Evolutionary conservation across 2,888 invertebrate species (phyloP), one percentile per base, ranked within the genome.

Genomic region (Hirtodrosophila duncani): DNA sequence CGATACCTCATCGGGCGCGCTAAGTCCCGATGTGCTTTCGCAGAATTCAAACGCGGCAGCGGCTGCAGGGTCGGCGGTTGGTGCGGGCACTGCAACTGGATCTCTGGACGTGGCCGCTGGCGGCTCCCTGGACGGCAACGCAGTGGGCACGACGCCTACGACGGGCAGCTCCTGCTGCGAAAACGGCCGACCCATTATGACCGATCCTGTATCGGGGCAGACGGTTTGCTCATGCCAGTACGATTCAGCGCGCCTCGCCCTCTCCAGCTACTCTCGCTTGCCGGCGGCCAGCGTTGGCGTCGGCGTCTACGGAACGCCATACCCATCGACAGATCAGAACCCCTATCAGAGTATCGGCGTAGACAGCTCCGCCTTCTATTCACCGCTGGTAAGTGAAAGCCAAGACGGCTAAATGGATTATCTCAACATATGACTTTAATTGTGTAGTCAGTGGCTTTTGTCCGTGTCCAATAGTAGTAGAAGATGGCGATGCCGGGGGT

Each of bases 171-270:
- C 91, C 42, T 96, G 96, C 88, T 96, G 96, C 88, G 96, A 96
- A 86, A 95, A 95, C 67, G 96, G 96, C 39, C 91, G 96, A 60
- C 95, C 96, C 66, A 92, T 96, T 87, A 94, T 95, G 89, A 95
- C 95, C 72, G 96, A 97, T 88, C 96, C 96, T 6, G 94, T 96
- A 55, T 94, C 95, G 63, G 96, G 96, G 21, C 96, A 96, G 88
- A 94, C 95, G 43, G 95, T 97, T 77, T 97, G 96, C 88, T 96
- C 96, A 75, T 97, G 97, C 88, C 96, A 96, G 87, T 96, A 96
- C 88, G 96, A 96, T 88, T 93, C 94, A 50, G 94, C 95, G 31
- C 89, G 96, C 71, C 90, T 96, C 66, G 94, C 95, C 41, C 91
- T 95, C 62, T 91, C 93, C 63, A 91, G 92, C 64, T 95, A 95